These are phyloP conservation scores for Heteractis magnifica DNA, from an alignment of 92 coral and sea anemone species.

Conservation along the genomic window DNA sequence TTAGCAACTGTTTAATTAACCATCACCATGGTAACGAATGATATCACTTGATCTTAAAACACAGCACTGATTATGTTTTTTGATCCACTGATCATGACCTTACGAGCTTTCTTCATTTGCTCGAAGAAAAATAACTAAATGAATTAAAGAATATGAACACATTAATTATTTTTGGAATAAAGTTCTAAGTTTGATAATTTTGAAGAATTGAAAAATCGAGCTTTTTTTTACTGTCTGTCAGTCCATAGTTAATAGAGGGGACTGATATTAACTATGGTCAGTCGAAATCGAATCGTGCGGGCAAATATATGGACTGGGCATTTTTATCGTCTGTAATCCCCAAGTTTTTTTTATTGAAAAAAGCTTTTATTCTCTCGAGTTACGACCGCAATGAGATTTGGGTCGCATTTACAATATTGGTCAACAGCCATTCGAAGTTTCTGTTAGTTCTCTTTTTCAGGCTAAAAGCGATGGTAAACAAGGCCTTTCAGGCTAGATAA, in stretches of 20 bases:
- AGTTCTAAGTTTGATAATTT: no score
- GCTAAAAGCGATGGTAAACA: not conserved
- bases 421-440: not conserved
- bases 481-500: not conserved
- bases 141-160: not conserved
- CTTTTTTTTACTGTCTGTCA: no score
- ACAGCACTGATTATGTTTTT: not conserved
- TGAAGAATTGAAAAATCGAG: no score
- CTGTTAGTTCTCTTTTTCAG: not conserved
- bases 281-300: not conserved
- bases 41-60: not conserved
- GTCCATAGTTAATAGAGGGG: no score
- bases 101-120: not conserved
- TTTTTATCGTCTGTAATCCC: not conserved
- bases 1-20: conserved; percentile 3
- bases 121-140: not conserved
- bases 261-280: no score
- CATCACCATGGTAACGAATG: not conserved
- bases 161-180: not conserved
- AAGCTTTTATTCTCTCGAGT: not conserved
- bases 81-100: not conserved
- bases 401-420: not conserved
- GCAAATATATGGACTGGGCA: not conserved
- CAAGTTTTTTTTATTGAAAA: not conserved
- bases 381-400: not conserved